Evolutionary conservation across 2,113 vertebrate species (phyloP), one percentile per base, ranked within the genome.

Genomic region (Perognathus longimembris): DNA sequence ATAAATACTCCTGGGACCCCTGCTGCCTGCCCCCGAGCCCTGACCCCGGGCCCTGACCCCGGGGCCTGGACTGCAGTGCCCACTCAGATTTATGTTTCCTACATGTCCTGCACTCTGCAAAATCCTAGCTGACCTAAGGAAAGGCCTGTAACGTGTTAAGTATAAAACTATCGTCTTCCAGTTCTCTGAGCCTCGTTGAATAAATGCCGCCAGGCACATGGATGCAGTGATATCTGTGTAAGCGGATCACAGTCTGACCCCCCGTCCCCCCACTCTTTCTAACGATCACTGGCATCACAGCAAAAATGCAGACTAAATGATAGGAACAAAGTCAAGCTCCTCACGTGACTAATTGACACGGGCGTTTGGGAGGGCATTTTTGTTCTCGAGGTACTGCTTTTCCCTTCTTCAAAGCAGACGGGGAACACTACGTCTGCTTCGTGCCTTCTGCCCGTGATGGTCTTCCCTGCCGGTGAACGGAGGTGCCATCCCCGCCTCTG

Each of bases 401-500:
- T 67, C 30, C 7, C 8, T 45, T 78, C 20, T 90, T 91, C 45
- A 86, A 91, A 93, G 88, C 18, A 77, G 14, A 86, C 75, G 64
- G 85, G n/a, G 81, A 92, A 78, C 18, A 36, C 3, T 61, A 74
- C 70, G 82, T 84, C 88, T 28, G 40, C 88, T 79, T 88, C 63
- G 59, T 57, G 38, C 66, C 92, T 93, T 67, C 59, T 11, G 38
- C 32, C 85, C 78, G 40, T 69, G 69, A 21, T n/a, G 70, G 7
- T 88, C 36, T 90, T 95, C 20, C 90, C 45, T 84, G 66, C 61
- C 36, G 88, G 94, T 73, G 42, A 86, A 59, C 61, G 84, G 80
- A 66, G 66, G 76, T 91, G 18, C 42, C 76, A 26, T 54, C 50
- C 87, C 54, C 83, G 14, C 86, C 26, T 32, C 40, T 76, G 80